Conservation (phyloP, 2,888 invertebrate species). For the Palloptera scutellata region DNA sequence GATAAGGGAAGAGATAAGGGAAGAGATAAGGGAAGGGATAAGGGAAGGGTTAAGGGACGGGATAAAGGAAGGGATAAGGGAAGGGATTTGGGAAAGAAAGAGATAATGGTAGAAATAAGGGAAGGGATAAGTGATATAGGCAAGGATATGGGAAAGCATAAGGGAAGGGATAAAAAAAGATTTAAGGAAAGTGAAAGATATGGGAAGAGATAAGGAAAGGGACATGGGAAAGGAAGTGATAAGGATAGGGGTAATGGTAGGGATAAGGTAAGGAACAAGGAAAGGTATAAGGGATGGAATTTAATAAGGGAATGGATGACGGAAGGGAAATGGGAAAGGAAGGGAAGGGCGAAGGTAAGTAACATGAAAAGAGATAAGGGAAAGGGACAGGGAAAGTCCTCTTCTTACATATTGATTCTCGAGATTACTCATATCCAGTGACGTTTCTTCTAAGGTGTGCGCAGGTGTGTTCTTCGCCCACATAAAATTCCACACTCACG, state of each 20-base stretch:
- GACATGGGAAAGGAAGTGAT: not conserved
- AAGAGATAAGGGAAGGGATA: not conserved
- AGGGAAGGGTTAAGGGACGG: not conserved
- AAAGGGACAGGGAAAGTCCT: not conserved
- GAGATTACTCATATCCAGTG: too few species aligned
- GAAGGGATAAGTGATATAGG: too few species aligned
- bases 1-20: too few species aligned
- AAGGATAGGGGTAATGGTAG: not conserved
- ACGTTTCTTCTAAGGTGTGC: too few species aligned
- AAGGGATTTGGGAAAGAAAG: not conserved
- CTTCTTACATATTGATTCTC: too few species aligned
- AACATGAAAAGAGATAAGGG: conserved; percentile 5
- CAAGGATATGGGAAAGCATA: not conserved
- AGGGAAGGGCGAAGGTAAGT: not conserved
- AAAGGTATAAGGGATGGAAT: not conserved
- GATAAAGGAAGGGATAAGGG: not conserved
- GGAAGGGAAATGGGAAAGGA: not conserved
- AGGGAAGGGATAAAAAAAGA: not conserved
- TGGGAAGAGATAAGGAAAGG: not conserved
- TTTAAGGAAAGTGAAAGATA: not conserved
- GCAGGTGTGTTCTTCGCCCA: too few species aligned
- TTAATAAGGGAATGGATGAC: not conserved
- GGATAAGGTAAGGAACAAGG: not conserved
- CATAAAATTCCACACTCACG: too few species aligned
- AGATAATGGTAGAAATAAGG: not conserved